Percentiles rank a stretch among this genome's conserved stretches.
Conservation (phyloP, 1,140 invertebrate species). For the Galleria mellonella region DNA sequence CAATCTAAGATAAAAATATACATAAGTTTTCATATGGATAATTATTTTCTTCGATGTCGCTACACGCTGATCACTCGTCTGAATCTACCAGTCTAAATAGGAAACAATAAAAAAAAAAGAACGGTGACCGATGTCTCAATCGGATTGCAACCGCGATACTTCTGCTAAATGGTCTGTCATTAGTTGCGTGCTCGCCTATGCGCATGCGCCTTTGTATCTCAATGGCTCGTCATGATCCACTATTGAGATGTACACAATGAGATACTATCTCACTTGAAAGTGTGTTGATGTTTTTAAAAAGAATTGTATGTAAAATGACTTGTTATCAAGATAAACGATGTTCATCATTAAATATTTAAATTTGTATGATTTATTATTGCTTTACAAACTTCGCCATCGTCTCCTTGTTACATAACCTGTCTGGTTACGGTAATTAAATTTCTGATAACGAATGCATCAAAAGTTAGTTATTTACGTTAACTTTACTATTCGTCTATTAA, state of each 20-base stretch:
- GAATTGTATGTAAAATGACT: background rate
- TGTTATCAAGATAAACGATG: no score
- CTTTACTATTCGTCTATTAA: no score
- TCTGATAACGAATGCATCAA: no score
- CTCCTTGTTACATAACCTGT: no score
- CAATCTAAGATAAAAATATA: no score
- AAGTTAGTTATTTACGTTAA: no score
- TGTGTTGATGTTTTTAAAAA: slow-evolving; percentile 4
- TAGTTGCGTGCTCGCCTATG: slow-evolving; percentile 20
- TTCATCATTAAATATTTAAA: no score
- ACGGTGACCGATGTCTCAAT: slow-evolving; percentile 40
- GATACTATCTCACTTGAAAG: slow-evolving; percentile 4
- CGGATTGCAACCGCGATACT: slow-evolving; percentile 22
- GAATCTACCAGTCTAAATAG: slow-evolving; percentile 20
- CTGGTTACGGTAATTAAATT: no score
- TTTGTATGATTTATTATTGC: slow-evolving; percentile 11
- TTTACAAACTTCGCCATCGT: no score
- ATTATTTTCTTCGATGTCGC: no score
- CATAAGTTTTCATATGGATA: no score
- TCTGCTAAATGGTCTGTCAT: slow-evolving; percentile 43
- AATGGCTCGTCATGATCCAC: slow-evolving; percentile 15
- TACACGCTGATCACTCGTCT: no score
- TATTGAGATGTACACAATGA: slow-evolving; percentile 18
- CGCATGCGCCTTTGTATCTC: slow-evolving; percentile 11
- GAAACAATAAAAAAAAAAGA: slow-evolving; percentile 33